Conservation (phyloP, 2,888 invertebrate species). For the Scaptomyza caliginosa region DNA sequence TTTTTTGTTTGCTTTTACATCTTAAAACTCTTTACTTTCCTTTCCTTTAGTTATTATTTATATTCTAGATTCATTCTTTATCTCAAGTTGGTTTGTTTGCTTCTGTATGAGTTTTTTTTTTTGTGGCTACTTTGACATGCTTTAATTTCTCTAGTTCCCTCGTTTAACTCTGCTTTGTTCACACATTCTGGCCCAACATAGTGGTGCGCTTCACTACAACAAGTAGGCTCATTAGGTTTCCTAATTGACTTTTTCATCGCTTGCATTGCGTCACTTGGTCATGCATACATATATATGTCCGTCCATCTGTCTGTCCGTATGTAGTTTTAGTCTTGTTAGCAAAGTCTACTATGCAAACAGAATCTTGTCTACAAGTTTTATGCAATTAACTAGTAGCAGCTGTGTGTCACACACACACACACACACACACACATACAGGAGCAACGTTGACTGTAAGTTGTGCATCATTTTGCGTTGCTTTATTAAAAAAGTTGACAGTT, state of each 20-base stretch:
- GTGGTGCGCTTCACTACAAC: neutral
- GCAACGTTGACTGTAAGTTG: constrained; percentile 23
- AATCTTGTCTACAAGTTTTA: constrained; percentile 56
- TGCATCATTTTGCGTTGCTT: constrained; percentile 62
- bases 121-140: neutral
- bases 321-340: constrained; percentile 21
- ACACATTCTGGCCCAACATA: neutral
- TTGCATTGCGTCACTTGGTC: neutral
- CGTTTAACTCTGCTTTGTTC: neutral
- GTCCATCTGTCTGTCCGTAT: neutral
- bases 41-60: neutral
- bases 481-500: constrained; percentile 80
- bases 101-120: neutral
- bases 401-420: constrained; percentile 13
- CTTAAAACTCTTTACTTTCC: neutral
- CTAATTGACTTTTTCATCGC: constrained; percentile 23
- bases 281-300: neutral
- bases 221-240: constrained; percentile 37
- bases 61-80: neutral
- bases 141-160: neutral
- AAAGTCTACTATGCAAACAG: constrained; percentile 29
- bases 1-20: neutral
- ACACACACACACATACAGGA: neutral
- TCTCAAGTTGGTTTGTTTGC: neutral
- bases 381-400: constrained; percentile 56